phyloP scores from a whole-genome alignment of 1,140 invertebrate species.

The Periplaneta americana region DNA sequence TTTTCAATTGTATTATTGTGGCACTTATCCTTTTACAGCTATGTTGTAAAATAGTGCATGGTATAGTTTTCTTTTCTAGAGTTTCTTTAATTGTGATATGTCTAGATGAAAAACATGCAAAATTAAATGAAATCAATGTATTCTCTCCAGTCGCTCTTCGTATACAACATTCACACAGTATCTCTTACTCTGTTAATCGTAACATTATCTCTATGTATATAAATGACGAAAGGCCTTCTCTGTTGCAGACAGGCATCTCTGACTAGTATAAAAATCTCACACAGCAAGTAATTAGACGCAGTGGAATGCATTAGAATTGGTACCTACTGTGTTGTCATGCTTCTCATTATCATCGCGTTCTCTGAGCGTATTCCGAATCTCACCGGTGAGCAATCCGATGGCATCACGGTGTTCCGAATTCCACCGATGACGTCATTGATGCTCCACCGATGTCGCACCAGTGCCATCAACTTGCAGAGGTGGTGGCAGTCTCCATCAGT shows the following conservation, averaged over 20 bases:
- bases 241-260: background rate
- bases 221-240: background rate
- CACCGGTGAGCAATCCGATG: too few relatives aligned
- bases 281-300: background rate
- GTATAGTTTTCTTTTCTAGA: constrained; percentile 5
- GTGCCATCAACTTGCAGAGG: too few relatives aligned
- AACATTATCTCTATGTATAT: background rate
- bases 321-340: too few relatives aligned
- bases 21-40: constrained; percentile 16
- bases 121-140: background rate
- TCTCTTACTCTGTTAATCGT: background rate
- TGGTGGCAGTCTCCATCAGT: too few relatives aligned
- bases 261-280: background rate
- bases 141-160: background rate
- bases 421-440: too few relatives aligned
- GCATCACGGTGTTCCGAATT: too few relatives aligned
- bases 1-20: constrained; percentile 16
- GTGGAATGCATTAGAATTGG: too few relatives aligned
- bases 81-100: constrained; percentile 15
- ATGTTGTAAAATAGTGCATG: constrained; percentile 18
- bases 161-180: background rate
- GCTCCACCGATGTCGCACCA: too few relatives aligned
- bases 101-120: constrained; percentile 18
- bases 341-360: too few relatives aligned
- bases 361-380: too few relatives aligned